Conservation (phyloP, 2,888 invertebrate genomes). For the Pegoplata infirma region DNA sequence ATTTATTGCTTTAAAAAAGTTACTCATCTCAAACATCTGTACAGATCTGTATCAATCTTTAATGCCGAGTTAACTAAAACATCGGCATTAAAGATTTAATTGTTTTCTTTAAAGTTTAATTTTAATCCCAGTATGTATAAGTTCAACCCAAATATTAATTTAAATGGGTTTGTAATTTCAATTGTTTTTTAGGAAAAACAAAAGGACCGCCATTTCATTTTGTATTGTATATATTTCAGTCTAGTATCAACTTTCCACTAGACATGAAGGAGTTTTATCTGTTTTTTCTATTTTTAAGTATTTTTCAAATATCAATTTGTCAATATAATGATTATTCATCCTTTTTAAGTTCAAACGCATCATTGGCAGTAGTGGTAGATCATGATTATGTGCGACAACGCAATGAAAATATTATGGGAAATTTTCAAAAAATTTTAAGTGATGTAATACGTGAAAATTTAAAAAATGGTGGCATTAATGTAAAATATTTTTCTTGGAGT, state of each 20-base stretch:
- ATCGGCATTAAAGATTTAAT: no score
- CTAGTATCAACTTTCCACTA: constrained; percentile 45
- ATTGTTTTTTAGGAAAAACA: neutral
- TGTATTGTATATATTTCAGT: constrained; percentile 63
- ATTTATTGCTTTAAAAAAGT: no score
- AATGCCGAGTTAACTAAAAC: no score
- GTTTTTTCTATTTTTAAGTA: constrained; percentile 78
- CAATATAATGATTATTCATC: constrained; percentile 83
- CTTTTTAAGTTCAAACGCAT: constrained; percentile 85
- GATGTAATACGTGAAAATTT: constrained; percentile 83
- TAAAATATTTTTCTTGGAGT: constrained; percentile 84
- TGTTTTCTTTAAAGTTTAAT: no score
- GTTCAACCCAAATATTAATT: no score
- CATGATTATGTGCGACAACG: constrained; percentile 83
- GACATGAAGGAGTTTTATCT: constrained; percentile 63
- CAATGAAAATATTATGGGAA: constrained; percentile 80
- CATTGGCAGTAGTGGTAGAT: constrained; percentile 86
- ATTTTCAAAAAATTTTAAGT: constrained; percentile 82
- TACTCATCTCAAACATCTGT: no score
- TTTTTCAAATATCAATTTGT: constrained; percentile 80
- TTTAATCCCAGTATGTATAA: no score
- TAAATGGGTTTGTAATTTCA: no score
- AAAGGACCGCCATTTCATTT: neutral
- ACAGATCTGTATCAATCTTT: no score
- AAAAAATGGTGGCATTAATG: constrained; percentile 84